phyloP scores from a whole-genome alignment of 2,113 vertebrate genomes.

The Tenebrosternarchus preto region DNA sequence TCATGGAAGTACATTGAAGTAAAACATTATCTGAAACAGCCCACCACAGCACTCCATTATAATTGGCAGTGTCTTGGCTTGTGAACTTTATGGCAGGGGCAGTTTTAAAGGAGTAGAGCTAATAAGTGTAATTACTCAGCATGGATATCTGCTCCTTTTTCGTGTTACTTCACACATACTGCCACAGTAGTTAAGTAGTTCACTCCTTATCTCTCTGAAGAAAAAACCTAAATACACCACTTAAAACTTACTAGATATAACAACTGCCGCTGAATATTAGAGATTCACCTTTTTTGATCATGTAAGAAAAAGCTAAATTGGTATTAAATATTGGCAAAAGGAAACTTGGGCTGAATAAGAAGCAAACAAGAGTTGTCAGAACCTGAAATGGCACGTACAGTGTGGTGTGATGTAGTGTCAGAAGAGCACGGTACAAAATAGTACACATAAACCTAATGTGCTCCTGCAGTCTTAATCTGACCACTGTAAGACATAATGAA shows the following conservation, averaged over 20 bases:
- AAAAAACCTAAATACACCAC: no score
- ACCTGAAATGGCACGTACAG: background rate
- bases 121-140: background rate
- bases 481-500: no score
- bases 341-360: background rate
- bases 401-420: background rate
- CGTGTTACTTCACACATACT: no score
- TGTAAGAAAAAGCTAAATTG: background rate
- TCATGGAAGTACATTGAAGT: background rate
- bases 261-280: background rate
- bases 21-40: background rate
- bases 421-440: background rate
- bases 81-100: background rate
- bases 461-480: background rate
- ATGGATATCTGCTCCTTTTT: no score
- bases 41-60: background rate
- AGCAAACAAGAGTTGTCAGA: background rate
- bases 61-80: background rate
- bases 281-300: background rate
- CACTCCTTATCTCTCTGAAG: background rate
- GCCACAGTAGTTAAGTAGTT: no score
- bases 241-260: no score
- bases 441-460: background rate
- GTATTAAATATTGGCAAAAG: background rate
- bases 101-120: background rate